Conservation (phyloP, 2,797 vertebrate species). For the Decapterus maruadsi region DNA sequence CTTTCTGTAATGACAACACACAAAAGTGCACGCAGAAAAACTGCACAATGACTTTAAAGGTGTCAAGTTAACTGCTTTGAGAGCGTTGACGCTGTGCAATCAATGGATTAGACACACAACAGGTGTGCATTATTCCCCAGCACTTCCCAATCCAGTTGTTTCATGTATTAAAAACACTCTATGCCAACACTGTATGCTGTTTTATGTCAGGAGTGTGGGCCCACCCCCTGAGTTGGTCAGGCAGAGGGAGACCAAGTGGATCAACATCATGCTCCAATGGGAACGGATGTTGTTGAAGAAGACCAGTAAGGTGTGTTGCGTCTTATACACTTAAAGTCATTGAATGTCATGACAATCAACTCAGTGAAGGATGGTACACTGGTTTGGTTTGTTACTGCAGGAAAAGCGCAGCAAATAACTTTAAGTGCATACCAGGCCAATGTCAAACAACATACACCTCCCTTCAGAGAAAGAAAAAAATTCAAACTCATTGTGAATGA, state of each 20-base stretch:
- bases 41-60: constrained; percentile 22
- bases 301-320: constrained; percentile 86
- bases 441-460: no score
- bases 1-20: constrained; percentile 58
- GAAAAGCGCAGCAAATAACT: no score
- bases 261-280: constrained; percentile 90
- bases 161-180: constrained; percentile 14
- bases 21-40: constrained; percentile 32
- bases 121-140: neutral
- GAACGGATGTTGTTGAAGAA: constrained; percentile 86
- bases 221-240: constrained; percentile 88
- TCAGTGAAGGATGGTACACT: no score
- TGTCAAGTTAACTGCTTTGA: neutral
- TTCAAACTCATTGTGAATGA: neutral
- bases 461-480: no score
- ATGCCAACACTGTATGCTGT: no score
- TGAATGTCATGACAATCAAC: neutral
- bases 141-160: no score
- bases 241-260: constrained; percentile 92
- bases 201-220: constrained; percentile 75
- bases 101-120: neutral
- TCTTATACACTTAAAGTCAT: neutral
- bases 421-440: no score
- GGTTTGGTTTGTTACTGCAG: no score
- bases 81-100: neutral